These are phyloP conservation scores for Aselliscus stoliczkanus DNA, from an alignment of 2,797 vertebrate species.

Conservation along the genomic window DNA sequence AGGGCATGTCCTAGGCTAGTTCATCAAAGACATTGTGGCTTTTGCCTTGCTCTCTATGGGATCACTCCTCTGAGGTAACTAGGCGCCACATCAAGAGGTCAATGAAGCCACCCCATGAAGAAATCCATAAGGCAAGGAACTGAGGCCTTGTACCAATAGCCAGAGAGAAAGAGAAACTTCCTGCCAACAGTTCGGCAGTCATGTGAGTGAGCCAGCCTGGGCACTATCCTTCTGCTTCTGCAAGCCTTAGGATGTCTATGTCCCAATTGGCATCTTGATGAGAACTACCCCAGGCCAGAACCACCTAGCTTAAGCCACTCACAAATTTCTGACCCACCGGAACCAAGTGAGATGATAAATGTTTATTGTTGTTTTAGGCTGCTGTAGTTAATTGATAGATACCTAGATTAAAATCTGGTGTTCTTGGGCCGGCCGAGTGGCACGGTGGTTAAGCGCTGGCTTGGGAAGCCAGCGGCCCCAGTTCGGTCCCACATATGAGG, in stretches of 20 bases:
- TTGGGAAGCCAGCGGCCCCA: no score
- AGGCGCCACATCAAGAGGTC: rapidly evolving
- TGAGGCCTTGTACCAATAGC: background rate
- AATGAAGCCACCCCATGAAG: background rate
- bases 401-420: background rate
- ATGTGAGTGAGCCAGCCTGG: background rate
- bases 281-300: background rate
- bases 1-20: background rate
- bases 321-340: background rate
- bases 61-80: background rate
- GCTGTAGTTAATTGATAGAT: background rate
- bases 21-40: background rate
- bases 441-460: no score
- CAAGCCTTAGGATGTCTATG: background rate
- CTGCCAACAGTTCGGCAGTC: background rate
- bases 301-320: background rate
- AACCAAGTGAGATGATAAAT: background rate
- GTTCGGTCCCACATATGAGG: no score
- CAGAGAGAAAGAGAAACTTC: background rate
- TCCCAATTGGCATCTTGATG: background rate
- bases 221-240: background rate
- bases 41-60: background rate
- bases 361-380: background rate
- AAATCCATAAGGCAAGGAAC: background rate
- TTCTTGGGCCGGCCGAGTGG: no score